phyloP scores from a whole-genome alignment of 2,797 vertebrate species.

The Cheirogaleus major region DNA sequence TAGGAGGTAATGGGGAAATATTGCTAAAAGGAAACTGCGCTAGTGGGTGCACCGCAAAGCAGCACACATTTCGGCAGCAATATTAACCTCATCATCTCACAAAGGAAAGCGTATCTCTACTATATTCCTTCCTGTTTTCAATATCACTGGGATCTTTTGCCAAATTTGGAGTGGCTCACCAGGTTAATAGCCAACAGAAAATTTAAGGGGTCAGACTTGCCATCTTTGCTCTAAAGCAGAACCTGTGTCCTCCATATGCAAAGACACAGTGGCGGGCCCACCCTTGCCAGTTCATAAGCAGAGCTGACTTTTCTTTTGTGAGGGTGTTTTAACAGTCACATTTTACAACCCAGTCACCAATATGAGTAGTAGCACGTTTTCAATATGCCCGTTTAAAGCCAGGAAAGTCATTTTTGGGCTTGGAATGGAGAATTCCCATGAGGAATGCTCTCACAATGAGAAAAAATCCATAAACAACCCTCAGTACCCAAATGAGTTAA shows the following conservation, averaged over 20 bases:
- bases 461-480: not conserved
- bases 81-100: not conserved
- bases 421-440: not conserved
- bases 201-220: not conserved
- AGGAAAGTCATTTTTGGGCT: conserved; percentile 1
- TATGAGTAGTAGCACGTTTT: not conserved
- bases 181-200: not conserved
- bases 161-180: not conserved
- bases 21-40: not conserved
- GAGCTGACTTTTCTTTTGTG: not conserved
- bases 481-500: not conserved
- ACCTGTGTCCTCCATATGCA: not conserved
- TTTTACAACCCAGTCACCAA: not conserved
- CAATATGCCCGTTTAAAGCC: not conserved
- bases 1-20: not conserved
- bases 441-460: not conserved
- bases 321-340: not conserved
- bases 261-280: not conserved
- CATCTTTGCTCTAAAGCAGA: not conserved
- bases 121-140: conserved; percentile 17
- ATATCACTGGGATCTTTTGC: not conserved
- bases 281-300: not conserved
- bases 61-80: not conserved
- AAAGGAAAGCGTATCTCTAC: not conserved
- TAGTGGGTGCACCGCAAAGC: not conserved